These are phyloP conservation scores for Sebastes umbrosus DNA, from an alignment of 2,797 vertebrate species.

Conservation along the genomic window DNA sequence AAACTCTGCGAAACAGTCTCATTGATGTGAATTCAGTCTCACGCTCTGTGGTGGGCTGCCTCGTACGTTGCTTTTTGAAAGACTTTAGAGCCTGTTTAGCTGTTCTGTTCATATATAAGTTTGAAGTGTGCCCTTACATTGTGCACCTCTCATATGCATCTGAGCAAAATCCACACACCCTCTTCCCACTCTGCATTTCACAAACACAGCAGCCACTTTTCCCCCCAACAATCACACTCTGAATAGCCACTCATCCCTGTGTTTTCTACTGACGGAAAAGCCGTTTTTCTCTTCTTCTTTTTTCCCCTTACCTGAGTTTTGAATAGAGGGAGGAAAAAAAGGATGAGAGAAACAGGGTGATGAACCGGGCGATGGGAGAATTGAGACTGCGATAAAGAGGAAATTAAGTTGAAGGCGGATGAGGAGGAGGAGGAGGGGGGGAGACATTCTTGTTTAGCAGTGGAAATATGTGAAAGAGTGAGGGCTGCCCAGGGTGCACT, in stretches of 20 bases:
- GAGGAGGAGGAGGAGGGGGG: slow-evolving; percentile 2
- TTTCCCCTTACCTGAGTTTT: slow-evolving; percentile 47
- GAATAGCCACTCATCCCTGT: slow-evolving; percentile 61
- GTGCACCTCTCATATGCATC: slow-evolving; percentile 2
- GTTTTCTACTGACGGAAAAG: slow-evolving; percentile 50
- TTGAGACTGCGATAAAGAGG: slow-evolving; percentile 32
- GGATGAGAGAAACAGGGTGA: slow-evolving; percentile 34
- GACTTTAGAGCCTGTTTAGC: slow-evolving; percentile 20
- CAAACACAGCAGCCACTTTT: slow-evolving; percentile 47
- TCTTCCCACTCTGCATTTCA: slow-evolving; percentile 37
- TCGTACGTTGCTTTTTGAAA: not conserved
- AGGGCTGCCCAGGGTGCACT: slow-evolving; percentile 57
- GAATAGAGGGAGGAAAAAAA: slow-evolving; percentile 60
- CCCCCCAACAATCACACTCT: slow-evolving; percentile 28
- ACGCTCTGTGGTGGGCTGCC: not conserved
- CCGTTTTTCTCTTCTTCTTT: slow-evolving; percentile 25
- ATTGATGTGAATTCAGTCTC: not conserved
- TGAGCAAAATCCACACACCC: slow-evolving; percentile 30
- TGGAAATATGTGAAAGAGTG: slow-evolving; percentile 58
- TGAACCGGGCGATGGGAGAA: slow-evolving; percentile 44
- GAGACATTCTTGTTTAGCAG: slow-evolving; percentile 49
- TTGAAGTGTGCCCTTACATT: slow-evolving; percentile 39
- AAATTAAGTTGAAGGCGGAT: slow-evolving; percentile 54
- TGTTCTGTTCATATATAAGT: slow-evolving; percentile 16
- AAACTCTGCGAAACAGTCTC: not conserved